Evolutionary conservation across 2,113 vertebrate genomes (phyloP), one percentile per base, ranked within the genome.

Genomic region (Osmerus eperlanus): DNA sequence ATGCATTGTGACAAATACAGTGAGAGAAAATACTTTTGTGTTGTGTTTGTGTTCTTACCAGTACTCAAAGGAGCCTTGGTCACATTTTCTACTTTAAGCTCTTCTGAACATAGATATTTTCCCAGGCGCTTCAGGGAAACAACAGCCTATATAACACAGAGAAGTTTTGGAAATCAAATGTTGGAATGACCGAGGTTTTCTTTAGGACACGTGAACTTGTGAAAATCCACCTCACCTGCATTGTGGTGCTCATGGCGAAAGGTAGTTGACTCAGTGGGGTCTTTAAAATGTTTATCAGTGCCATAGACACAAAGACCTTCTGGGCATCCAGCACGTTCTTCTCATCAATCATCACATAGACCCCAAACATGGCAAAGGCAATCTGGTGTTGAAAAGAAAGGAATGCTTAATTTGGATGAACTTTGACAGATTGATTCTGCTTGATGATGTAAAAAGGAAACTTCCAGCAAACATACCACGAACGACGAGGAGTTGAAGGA

Each of bases 401-500:
- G 25, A 59, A 29, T 4, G 7, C 21, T 55, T 58, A 41, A 41
- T 5, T 19, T 2, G 55, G 9, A 41, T 29, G 1, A 21, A 47
- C n/a, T 15, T 68, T 1, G 8, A 62, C 7, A 4, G 41, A 47
- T 47, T 47, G 41, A 47, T 47, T 47, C 41, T 7, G 41, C 9
- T 47, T 47, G 41, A 47, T 47, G 41, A 47, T 47, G 9, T 56
- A 15, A 56, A 36, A 32, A 41, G 0, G 15, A 18, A n/a, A 18
- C 4, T 18, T 28, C 32, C 54, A 55, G 36, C 19, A 5, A 1
- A 21, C 69, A 75, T 86, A 99, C 97, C 93, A 98, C 89, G 84
- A 99, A 98, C 0, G 95, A 95, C 11, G 97, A 98, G 54, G 94
- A 94, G 85, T 97, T 94, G 87, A 99, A 99, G 60, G 96, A 95